A percentile compares a stretch with the other conserved stretches of the same genome.
Conservation (phyloP, 1,140 invertebrate species). For the Drosophila leontia region DNA sequence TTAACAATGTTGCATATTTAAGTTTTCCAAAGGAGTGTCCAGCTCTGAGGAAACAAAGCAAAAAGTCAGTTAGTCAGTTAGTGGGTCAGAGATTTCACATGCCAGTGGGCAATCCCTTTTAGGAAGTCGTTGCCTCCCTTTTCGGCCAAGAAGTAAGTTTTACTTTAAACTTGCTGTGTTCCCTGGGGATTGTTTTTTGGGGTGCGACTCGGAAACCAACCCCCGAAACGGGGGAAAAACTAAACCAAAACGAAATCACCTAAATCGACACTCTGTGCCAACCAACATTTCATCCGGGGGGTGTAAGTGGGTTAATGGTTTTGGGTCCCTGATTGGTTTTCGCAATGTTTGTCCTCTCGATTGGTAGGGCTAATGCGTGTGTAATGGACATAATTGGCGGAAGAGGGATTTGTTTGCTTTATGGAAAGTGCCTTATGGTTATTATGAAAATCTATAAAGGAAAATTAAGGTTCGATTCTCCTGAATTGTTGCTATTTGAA, state of each 20-base stretch:
- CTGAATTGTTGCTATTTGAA: neutral
- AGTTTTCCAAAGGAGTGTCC: neutral
- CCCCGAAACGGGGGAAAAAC: slow-evolving; percentile 13
- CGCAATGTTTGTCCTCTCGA: slow-evolving; percentile 42
- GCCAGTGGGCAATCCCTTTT: slow-evolving; percentile 21
- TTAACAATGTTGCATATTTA: slow-evolving; percentile 29
- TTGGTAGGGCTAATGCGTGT: slow-evolving; percentile 35
- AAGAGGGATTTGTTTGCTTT: slow-evolving; percentile 36
- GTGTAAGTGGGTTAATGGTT: slow-evolving; percentile 66
- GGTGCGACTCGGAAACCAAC: slow-evolving; percentile 31
- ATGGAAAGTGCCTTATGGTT: slow-evolving; percentile 15
- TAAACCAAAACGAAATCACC: slow-evolving; percentile 32
- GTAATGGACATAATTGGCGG: slow-evolving; percentile 50
- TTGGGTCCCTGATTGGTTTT: slow-evolving; percentile 58
- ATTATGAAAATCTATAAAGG: slow-evolving; percentile 10
- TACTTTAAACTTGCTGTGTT: slow-evolving; percentile 25
- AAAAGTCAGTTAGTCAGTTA: slow-evolving; percentile 46
- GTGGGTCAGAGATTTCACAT: slow-evolving; percentile 31
- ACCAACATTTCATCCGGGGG: slow-evolving; percentile 13
- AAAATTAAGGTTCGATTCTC: neutral
- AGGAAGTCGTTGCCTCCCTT: slow-evolving; percentile 3
- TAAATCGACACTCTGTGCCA: slow-evolving; percentile 2
- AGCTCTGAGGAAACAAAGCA: slow-evolving; percentile 1
- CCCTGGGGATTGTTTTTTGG: slow-evolving; percentile 32
- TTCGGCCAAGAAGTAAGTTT: slow-evolving; percentile 1